phyloP scores from a whole-genome alignment of 2,113 vertebrate genomes.

The Thryonomys swinderianus region DNA sequence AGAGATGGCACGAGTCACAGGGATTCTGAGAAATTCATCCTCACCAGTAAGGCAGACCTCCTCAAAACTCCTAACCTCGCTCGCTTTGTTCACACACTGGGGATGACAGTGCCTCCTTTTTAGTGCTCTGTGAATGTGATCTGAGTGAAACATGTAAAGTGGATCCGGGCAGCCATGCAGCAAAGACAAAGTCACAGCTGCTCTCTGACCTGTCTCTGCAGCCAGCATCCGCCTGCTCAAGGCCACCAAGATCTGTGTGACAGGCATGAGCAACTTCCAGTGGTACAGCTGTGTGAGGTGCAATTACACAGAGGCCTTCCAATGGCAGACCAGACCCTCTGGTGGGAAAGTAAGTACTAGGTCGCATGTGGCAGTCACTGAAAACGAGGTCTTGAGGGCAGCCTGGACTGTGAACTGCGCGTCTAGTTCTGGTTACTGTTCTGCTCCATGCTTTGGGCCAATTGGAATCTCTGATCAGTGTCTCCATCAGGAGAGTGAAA shows the following conservation, averaged over 20 bases:
- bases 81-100: neutral
- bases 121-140: neutral
- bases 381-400: neutral
- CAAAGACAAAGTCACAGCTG: neutral
- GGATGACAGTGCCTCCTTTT: neutral
- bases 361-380: neutral
- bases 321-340: conserved; percentile 66
- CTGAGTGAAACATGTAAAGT: neutral
- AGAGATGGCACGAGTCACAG: neutral
- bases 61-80: neutral
- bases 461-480: neutral
- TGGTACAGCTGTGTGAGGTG: conserved; percentile 71
- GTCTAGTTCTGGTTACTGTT: neutral
- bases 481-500: neutral
- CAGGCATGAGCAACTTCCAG: neutral
- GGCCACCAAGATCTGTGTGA: conserved; percentile 81
- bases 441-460: neutral
- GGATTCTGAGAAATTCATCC: neutral
- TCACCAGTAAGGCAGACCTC: neutral
- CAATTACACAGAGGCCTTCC: conserved; percentile 79
- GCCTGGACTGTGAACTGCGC: neutral
- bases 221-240: conserved; percentile 78
- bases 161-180: neutral
- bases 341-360: conserved; percentile 65
- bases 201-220: conserved; percentile 39